Evolutionary conservation across 2,797 vertebrate genomes (phyloP).

Genomic region (Hoplostethus atlanticus): DNA sequence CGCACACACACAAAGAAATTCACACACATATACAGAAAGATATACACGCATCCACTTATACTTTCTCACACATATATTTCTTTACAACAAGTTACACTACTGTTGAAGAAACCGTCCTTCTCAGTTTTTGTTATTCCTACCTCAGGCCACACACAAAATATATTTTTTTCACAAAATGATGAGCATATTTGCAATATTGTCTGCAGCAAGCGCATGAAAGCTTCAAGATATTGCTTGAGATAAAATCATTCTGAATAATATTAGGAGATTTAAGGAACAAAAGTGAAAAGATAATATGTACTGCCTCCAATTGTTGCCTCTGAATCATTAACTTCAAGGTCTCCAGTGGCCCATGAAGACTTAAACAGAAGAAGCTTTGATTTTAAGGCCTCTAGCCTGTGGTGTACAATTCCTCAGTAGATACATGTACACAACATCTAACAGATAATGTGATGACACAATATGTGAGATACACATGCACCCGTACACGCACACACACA

Average conservation of each 20-base stretch:
- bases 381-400: background rate
- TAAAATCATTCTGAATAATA: too few relatives aligned
- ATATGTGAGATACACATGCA: slow-evolving; percentile 26
- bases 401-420: slow-evolving; percentile 15
- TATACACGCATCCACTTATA: background rate
- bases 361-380: slow-evolving; percentile 9
- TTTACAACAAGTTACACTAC: background rate
- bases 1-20: background rate
- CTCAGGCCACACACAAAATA: background rate
- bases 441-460: slow-evolving; percentile 55
- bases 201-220: background rate
- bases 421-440: slow-evolving; percentile 41
- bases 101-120: background rate
- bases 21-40: slow-evolving; percentile 4
- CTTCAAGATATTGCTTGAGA: too few relatives aligned
- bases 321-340: slow-evolving; percentile 18
- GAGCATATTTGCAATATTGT: background rate
- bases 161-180: background rate
- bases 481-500: background rate
- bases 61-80: background rate
- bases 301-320: too few relatives aligned
- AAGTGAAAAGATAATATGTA: background rate
- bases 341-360: slow-evolving; percentile 10
- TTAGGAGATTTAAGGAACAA: too few relatives aligned
- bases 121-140: background rate